These are phyloP conservation scores for Onychostruthus taczanowskii DNA, from an alignment of 2,113 vertebrate genomes.

Conservation along the genomic window DNA sequence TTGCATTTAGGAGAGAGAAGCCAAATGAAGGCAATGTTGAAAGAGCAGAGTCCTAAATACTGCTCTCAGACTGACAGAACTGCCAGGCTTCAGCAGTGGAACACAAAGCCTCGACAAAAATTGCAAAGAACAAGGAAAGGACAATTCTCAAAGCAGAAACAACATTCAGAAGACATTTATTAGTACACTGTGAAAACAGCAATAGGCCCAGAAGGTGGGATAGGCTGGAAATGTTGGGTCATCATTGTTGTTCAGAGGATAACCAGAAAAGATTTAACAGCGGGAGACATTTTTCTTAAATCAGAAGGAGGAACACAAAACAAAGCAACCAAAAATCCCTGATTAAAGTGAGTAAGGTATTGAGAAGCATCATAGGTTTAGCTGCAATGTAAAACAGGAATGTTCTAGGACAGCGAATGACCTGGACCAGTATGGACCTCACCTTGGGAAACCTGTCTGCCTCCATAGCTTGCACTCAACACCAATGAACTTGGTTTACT, in stretches of 20 bases:
- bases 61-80: background rate
- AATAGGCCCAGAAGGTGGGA: background rate
- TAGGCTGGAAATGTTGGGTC: background rate
- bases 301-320: background rate
- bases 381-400: background rate
- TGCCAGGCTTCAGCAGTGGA: background rate
- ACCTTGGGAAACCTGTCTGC: background rate
- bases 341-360: background rate
- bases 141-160: background rate
- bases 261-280: background rate
- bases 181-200: background rate
- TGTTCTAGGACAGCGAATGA: background rate
- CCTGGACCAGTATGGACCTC: background rate
- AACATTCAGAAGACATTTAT: background rate
- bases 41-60: background rate
- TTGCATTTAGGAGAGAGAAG: background rate
- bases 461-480: background rate
- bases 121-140: background rate
- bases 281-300: background rate
- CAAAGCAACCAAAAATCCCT: background rate
- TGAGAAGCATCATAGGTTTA: background rate
- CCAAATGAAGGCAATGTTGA: background rate
- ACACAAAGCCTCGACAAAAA: background rate
- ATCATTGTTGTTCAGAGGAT: background rate
- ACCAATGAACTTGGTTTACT: background rate